Percentiles rank a stretch among this genome's conserved stretches.
phyloP scores from a whole-genome alignment of 2,888 invertebrate species.

The Vandiemenella viatica region DNA sequence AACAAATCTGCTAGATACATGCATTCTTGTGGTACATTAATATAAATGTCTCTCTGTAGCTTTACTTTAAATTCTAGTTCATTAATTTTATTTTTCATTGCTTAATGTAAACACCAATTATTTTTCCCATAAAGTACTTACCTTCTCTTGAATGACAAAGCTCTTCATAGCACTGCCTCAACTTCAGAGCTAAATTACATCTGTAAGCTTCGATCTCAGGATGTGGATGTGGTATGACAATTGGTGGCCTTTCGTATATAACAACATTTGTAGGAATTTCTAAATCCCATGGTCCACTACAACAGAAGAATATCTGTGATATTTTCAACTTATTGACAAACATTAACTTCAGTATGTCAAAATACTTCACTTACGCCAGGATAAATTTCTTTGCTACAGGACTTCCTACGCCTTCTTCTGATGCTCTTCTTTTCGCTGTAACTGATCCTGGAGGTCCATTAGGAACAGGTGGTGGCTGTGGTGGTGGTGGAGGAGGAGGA shows the following conservation, averaged over 20 bases:
- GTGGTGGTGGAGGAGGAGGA: slow-evolving; percentile 20
- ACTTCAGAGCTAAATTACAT: slow-evolving; percentile 63
- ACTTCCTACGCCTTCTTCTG: slow-evolving; percentile 54
- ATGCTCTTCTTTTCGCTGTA: slow-evolving; percentile 56
- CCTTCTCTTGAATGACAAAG: slow-evolving; percentile 82
- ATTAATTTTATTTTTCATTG: too few species aligned
- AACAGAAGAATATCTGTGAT: too few species aligned
- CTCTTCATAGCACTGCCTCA: slow-evolving; percentile 85
- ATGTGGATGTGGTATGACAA: slow-evolving; percentile 77
- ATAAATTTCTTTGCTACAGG: slow-evolving; percentile 76
- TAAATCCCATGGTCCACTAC: slow-evolving; percentile 81
- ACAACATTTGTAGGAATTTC: slow-evolving; percentile 86
- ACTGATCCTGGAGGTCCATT: slow-evolving; percentile 37
- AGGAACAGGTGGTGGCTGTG: slow-evolving; percentile 26
- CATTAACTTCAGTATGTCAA: too few species aligned
- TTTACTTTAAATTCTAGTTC: too few species aligned
- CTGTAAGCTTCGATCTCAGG: slow-evolving; percentile 85
- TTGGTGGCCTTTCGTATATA: slow-evolving; percentile 72
- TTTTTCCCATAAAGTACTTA: slow-evolving; percentile 23
- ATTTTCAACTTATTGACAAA: too few species aligned
- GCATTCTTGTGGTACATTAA: too few species aligned
- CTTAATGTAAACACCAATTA: too few species aligned
- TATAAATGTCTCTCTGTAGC: too few species aligned
- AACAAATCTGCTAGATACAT: too few species aligned
- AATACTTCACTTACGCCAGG: slow-evolving; percentile 39